Evolutionary conservation across 2,888 invertebrate genomes (phyloP).

Genomic region (Petrolisthes cinctipes): DNA sequence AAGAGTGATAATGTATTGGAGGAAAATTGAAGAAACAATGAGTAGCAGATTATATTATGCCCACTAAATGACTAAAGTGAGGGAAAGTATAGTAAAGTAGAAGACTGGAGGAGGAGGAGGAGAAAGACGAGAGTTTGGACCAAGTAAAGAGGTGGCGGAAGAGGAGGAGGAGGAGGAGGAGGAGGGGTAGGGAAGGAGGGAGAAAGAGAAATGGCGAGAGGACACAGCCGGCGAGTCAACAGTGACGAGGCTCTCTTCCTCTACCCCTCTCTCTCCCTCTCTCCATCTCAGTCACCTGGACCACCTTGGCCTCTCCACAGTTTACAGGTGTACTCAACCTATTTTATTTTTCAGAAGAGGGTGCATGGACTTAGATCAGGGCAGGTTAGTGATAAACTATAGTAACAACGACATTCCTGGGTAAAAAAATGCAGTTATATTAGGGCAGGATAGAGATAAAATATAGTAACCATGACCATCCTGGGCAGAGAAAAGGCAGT

Average conservation of each 20-base stretch:
- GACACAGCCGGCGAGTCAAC: neutral
- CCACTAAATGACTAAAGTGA: neutral
- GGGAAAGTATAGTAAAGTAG: neutral
- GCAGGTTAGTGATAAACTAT: too few species aligned
- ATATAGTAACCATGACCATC: too few species aligned
- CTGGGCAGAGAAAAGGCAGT: too few species aligned
- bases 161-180: neutral
- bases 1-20: too few species aligned
- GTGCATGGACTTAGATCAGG: too few species aligned
- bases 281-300: neutral
- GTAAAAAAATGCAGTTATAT: too few species aligned
- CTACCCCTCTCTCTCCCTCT: neutral
- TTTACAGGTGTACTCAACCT: too few species aligned
- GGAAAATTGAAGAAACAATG: neutral
- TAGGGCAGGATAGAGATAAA: too few species aligned
- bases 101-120: neutral
- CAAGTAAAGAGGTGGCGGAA: neutral
- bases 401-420: too few species aligned
- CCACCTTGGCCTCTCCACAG: neutral
- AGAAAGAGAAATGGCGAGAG: neutral
- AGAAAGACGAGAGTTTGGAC: neutral
- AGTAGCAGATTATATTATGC: neutral
- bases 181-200: neutral
- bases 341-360: too few species aligned
- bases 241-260: neutral